A percentile compares a stretch with the other conserved stretches of the same genome.
Evolutionary conservation across 2,113 vertebrate genomes (phyloP).

Genomic region (Oreochromis spilurus): DNA sequence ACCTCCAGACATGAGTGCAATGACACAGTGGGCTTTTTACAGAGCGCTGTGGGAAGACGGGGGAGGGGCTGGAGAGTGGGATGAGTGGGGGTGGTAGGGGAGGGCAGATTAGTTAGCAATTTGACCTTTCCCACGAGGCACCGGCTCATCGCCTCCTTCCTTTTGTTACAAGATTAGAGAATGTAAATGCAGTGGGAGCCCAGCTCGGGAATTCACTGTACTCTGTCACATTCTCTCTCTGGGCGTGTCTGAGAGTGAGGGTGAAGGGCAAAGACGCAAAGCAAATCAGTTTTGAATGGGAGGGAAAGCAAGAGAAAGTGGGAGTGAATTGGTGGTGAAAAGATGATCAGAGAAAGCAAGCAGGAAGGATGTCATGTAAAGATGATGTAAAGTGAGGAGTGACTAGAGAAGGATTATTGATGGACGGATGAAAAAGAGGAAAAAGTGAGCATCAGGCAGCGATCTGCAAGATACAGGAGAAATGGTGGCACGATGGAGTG

Average conservation of each 20-base stretch:
- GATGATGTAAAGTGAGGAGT: rapidly evolving
- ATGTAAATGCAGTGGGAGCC: constrained; percentile 40
- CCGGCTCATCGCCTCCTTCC: constrained; percentile 23
- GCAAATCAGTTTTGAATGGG: background rate
- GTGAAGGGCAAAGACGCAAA: background rate
- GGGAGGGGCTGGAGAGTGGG: background rate
- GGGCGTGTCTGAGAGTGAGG: background rate
- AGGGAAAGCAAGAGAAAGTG: background rate
- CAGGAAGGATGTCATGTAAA: background rate
- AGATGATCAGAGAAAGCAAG: background rate
- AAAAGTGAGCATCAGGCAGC: rapidly evolving
- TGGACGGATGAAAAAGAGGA: background rate
- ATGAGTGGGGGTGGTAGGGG: background rate
- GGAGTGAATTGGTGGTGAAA: background rate
- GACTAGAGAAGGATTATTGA: background rate
- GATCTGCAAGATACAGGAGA: background rate
- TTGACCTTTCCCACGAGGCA: constrained; percentile 53
- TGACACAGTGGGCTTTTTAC: constrained; percentile 17
- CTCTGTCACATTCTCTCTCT: background rate
- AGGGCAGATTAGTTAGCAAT: constrained; percentile 43
- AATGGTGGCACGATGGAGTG: background rate
- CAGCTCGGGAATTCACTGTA: constrained; percentile 8
- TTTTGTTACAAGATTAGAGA: constrained; percentile 54
- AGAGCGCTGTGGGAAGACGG: background rate
- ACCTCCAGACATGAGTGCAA: constrained; percentile 47